Evolutionary conservation across 2,888 invertebrate species (phyloP).

Genomic region (Nasonia oneida): DNA sequence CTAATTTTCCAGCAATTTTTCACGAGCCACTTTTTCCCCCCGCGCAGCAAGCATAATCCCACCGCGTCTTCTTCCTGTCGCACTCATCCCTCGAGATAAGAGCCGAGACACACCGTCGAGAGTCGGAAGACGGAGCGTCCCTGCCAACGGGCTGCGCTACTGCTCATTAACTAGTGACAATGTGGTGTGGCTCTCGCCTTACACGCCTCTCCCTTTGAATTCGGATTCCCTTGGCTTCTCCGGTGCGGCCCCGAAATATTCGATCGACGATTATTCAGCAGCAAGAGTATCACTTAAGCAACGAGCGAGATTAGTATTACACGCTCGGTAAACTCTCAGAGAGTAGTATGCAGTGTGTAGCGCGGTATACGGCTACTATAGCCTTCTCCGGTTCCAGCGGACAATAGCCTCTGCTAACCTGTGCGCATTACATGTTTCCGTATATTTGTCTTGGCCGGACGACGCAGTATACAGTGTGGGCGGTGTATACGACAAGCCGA

Average conservation of each 20-base stretch:
- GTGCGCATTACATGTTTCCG: slow-evolving; percentile 6
- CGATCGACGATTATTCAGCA: slow-evolving; percentile 28
- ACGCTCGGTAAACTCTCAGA: not conserved
- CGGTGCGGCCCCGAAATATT: not conserved
- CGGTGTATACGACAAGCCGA: no score
- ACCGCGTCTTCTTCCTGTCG: not conserved
- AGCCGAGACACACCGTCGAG: not conserved
- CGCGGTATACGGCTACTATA: not conserved
- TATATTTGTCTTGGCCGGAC: not conserved
- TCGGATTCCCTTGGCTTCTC: not conserved
- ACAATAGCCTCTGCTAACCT: not conserved
- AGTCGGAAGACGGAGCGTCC: slow-evolving; percentile 32
- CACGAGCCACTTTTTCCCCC: not conserved
- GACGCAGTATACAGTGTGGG: not conserved
- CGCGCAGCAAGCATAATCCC: not conserved
- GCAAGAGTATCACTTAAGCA: not conserved
- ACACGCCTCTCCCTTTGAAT: not conserved
- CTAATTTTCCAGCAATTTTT: not conserved
- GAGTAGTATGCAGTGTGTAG: no score
- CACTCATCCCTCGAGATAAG: slow-evolving; percentile 6
- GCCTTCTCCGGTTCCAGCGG: not conserved
- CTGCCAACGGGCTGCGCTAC: slow-evolving; percentile 4
- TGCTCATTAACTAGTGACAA: slow-evolving; percentile 41
- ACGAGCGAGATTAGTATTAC: slow-evolving; percentile 25
- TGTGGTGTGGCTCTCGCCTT: not conserved